Base-by-base conservation (phyloP, 2,888 invertebrate species). In the Tetranychus truncatus region DNA sequence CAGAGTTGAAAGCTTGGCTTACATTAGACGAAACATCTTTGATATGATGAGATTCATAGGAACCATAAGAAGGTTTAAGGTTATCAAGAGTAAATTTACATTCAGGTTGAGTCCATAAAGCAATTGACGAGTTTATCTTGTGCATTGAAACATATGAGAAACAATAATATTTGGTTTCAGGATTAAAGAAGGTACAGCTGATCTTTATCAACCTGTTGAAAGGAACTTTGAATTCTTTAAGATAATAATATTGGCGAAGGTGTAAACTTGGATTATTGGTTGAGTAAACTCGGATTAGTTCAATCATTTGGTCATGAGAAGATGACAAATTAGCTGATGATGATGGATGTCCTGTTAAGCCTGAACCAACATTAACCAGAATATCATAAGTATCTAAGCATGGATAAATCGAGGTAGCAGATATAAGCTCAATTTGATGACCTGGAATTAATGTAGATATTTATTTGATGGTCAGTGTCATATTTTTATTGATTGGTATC, bases 381-480 rank as follows among this genome's bases (percentile, higher is more conserved):
- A 75, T 65, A 45, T 75, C 72, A 15, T 45, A 75, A 8, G 75
- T 75, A 66, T 75, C 75, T n/a, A 75, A 34, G 72, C 75, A 75
- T 55, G 75, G 75, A 72, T 72, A 72, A 15, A 75, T 66, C 44
- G 75, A 74, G 24, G 11, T 69, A 9, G 69, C 66, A 18, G 74
- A 67, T n/a, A 21, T 24, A 20, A 74, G 66, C n/a, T 74, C 74
- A 34, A 74, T 74, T 24, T 69, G 55, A 55, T 55, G 55, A 15
- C 55, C 55, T 55, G 55, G 1, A 55, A 55, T 15, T 55, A 55
- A 55, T 15, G 55, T 6, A 55, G 15, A 55, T 55, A 3, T 15
- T 15, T 15, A 6, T 55, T 55, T 55, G 55, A 55, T 34, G 34
- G 34, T 34, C 34, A 34, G 4, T 34, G 34, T 34, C 34, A 34